Percentiles rank a stretch among this genome's conserved stretches.
Conservation (phyloP, 2,113 vertebrate genomes). For the Ictalurus punctatus region DNA sequence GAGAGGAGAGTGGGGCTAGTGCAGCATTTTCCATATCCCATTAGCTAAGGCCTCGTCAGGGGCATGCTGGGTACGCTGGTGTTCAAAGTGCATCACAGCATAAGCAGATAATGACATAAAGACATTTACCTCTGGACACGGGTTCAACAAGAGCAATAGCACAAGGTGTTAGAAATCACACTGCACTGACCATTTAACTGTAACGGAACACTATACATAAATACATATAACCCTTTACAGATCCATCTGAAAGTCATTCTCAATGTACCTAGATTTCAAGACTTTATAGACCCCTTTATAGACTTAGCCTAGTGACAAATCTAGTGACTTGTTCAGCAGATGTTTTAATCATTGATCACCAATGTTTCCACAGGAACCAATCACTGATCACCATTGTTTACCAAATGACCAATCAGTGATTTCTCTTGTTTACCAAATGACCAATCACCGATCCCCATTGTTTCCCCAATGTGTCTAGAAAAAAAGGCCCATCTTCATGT, state of each 20-base stretch:
- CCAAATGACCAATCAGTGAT: too few species aligned
- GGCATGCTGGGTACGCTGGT: slow-evolving; percentile 31
- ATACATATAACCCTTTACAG: neutral
- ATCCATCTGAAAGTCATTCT: neutral
- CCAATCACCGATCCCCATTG: neutral
- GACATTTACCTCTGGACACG: slow-evolving; percentile 3
- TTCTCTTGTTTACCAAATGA: too few species aligned
- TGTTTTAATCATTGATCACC: neutral
- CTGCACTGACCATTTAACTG: neutral
- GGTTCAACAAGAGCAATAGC: slow-evolving; percentile 8
- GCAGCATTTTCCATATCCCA: slow-evolving; percentile 45
- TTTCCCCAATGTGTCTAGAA: neutral
- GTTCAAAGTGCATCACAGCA: slow-evolving; percentile 40
- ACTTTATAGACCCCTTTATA: neutral
- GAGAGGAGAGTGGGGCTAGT: neutral
- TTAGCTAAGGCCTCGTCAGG: slow-evolving; percentile 34
- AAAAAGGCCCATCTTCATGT: neutral
- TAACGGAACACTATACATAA: neutral
- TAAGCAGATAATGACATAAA: slow-evolving; percentile 27
- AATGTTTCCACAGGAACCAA: neutral
- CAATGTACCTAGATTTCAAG: neutral
- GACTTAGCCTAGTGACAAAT: neutral
- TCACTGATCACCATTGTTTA: neutral
- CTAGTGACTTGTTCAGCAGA: neutral
- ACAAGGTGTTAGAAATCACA: neutral